phyloP scores from a whole-genome alignment of 2,113 vertebrate species.

The Pipra filicauda region DNA sequence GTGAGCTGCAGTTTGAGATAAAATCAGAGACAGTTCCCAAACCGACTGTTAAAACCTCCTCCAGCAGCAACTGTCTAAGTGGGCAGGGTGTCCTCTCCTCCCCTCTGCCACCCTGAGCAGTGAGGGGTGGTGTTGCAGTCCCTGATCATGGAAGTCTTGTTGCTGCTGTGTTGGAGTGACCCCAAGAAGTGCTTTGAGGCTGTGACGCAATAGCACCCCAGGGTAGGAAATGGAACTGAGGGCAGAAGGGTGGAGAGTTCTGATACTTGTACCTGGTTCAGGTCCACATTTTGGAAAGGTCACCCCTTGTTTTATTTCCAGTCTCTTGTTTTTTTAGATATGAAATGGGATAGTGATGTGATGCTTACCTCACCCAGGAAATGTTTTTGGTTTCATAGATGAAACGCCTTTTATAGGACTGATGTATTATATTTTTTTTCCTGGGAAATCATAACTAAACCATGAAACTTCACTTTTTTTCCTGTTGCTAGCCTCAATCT shows the following conservation, averaged over 20 bases:
- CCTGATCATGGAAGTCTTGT: background rate
- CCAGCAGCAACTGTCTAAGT: rapidly evolving
- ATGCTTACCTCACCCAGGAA: background rate
- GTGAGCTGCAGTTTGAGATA: background rate
- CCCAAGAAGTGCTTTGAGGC: background rate
- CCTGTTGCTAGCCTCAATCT: background rate
- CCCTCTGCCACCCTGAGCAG: background rate
- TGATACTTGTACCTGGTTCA: rapidly evolving
- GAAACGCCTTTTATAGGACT: background rate
- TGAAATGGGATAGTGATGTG: background rate
- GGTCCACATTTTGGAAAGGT: background rate
- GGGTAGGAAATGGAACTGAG: background rate
- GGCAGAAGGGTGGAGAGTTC: too few species aligned
- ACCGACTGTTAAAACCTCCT: background rate
- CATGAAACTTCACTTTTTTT: background rate
- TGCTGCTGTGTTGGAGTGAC: background rate
- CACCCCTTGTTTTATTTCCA: background rate
- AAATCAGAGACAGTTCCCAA: background rate
- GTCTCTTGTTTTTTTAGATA: background rate
- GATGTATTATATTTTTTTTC: background rate
- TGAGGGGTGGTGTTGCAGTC: background rate
- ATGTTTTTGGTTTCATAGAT: background rate
- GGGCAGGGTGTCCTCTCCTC: background rate
- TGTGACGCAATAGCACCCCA: rapidly evolving
- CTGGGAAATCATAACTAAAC: background rate